Conservation (phyloP, 1,140 invertebrate species). For the Teleopsis dalmanni region DNA sequence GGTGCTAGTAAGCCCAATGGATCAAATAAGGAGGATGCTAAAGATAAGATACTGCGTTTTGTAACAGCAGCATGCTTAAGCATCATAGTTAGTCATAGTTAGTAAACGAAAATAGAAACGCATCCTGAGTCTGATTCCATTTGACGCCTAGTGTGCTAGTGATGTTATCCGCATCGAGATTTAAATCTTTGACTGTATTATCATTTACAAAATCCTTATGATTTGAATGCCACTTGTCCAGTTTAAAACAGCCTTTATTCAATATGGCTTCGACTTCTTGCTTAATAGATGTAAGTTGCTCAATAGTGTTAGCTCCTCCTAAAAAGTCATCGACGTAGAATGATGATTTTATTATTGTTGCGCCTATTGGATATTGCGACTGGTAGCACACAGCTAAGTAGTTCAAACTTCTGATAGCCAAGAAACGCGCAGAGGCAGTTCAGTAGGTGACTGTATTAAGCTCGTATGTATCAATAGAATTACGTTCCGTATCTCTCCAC, state of each 20-base stretch:
- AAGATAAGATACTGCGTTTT: not conserved
- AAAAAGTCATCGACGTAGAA: not conserved
- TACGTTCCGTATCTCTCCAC: conserved; percentile 24
- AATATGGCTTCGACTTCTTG: not conserved
- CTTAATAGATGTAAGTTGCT: not conserved
- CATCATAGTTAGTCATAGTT: not conserved
- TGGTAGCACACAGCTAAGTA: not conserved
- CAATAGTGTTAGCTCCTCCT: not conserved
- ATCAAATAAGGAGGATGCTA: not conserved
- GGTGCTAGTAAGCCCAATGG: not conserved
- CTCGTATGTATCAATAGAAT: conserved; percentile 7
- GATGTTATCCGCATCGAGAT: not conserved
- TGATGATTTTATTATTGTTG: not conserved
- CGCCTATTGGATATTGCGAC: not conserved
- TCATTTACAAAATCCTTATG: not conserved
- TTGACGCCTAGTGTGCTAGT: conserved; percentile 1
- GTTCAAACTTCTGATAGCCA: conserved; percentile 18
- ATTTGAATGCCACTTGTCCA: conserved; percentile 5
- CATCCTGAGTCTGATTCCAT: conserved; percentile 1
- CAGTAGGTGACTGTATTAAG: conserved; percentile 37
- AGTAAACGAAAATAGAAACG: not conserved
- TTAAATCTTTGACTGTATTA: not conserved
- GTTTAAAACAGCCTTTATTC: not conserved
- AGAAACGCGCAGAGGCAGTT: conserved; percentile 33
- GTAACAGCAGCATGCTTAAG: not conserved